A percentile compares a stretch with the other conserved stretches of the same genome.
Evolutionary conservation across 2,113 vertebrate species (phyloP).

Genomic region (Prietella phreatophila): DNA sequence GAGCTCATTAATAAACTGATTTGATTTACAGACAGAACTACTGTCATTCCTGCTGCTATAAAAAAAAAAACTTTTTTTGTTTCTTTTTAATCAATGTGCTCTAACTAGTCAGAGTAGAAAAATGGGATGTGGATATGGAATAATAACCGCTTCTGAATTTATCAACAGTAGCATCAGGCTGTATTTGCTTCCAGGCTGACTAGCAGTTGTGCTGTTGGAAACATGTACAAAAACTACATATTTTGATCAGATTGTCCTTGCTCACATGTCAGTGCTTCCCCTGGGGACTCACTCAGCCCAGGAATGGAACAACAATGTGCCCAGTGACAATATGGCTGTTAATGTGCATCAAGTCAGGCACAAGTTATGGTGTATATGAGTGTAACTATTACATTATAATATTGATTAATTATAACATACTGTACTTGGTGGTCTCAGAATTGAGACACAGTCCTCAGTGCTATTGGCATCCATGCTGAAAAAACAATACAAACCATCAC

Average conservation of each 20-base stretch:
- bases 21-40: background rate
- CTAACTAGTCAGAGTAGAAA: background rate
- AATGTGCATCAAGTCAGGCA: background rate
- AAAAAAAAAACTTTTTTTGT: background rate
- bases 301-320: background rate
- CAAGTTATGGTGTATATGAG: background rate
- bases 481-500: too few relatives aligned
- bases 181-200: background rate
- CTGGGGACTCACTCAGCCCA: background rate
- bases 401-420: background rate
- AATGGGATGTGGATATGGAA: background rate
- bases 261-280: background rate
- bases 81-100: background rate
- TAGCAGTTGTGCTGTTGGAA: background rate
- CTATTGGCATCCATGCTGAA: background rate
- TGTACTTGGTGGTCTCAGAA: background rate
- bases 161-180: background rate
- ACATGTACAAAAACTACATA: background rate
- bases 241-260: background rate
- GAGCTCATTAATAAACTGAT: background rate
- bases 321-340: background rate
- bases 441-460: background rate
- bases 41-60: background rate
- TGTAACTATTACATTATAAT: background rate
- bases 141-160: background rate